Evolutionary conservation across 2,888 invertebrate genomes (phyloP), one percentile per base, ranked within the genome.

Genomic region (Cenopis cana): DNA sequence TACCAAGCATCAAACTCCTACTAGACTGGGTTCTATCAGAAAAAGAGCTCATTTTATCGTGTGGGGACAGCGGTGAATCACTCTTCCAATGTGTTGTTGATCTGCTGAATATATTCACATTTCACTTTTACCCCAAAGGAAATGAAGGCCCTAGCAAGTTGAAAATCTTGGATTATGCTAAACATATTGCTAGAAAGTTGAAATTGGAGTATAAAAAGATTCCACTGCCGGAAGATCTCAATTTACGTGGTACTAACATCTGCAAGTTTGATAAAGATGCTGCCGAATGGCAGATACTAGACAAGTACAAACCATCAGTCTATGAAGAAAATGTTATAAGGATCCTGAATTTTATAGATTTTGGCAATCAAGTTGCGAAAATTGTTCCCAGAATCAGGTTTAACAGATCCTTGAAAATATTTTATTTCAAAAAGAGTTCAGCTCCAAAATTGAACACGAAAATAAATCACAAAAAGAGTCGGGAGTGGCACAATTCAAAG

Each of bases 21-120:
- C 96, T 96, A 83, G 98, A 98, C 86, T 98, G 98, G 98, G 93
- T 98, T 76, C 94, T 94, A 67, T 95, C 95, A 65, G 97, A 98
- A 87, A 95, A 96, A 67, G 96, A 97, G 74, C 95, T 98, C 29
- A 94, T 98, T 33, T 94, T 95, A 76, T 96, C 96, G 0, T 97
- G 97, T 85, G 96, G 96, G 18, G 95, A 96, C 82, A 97, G 96
- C 80, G 97, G 97, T 33, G 96, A 96, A 56, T 95, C 96, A 59
- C 92, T 98, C 67, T 95, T 98, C 83, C 96, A 96, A 79, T 96
- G 97, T 85, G 95, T 98, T 33, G 96, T 97, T 59, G 95, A 96
- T 76, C 89, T 98, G 66, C 89, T 98, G 10, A 98, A 98, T 89
- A 95, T 98, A 76, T 95, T 98, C 74, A 95, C 96, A 78, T 94